A percentile compares a stretch with the other conserved stretches of the same genome.
phyloP scores from a whole-genome alignment of 2,797 vertebrate species.

The Decapterus maruadsi region DNA sequence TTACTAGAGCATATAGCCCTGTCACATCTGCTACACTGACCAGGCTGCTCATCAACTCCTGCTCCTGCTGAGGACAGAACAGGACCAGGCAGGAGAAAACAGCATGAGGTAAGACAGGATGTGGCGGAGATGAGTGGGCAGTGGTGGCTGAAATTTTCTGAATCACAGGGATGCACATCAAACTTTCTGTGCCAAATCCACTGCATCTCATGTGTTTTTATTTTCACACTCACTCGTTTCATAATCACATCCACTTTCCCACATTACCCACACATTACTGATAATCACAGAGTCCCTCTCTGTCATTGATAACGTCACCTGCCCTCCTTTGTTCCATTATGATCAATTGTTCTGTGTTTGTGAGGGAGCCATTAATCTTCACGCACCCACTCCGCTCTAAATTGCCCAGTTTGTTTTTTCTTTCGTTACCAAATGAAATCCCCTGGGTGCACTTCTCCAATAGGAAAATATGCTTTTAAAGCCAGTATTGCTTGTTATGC shows the following conservation, averaged over 20 bases:
- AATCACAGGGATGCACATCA: slow-evolving; percentile 24
- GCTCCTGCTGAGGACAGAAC: slow-evolving; percentile 37
- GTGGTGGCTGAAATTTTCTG: slow-evolving; percentile 39
- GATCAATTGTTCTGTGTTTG: slow-evolving; percentile 73
- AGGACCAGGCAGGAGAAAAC: slow-evolving; percentile 38
- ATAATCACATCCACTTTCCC: slow-evolving; percentile 51
- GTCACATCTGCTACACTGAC: slow-evolving; percentile 65
- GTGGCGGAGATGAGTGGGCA: slow-evolving; percentile 31
- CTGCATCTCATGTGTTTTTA: slow-evolving; percentile 37
- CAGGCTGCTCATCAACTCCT: slow-evolving; percentile 61
- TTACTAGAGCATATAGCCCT: slow-evolving; percentile 53
- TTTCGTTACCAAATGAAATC: slow-evolving; percentile 67
- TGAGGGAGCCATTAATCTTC: slow-evolving; percentile 75
- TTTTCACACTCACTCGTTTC: slow-evolving; percentile 44
- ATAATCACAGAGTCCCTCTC: slow-evolving; percentile 45
- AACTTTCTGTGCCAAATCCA: slow-evolving; percentile 19
- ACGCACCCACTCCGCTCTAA: slow-evolving; percentile 55
- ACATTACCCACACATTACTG: slow-evolving; percentile 36
- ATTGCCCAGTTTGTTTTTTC: slow-evolving; percentile 70
- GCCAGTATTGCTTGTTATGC: slow-evolving; percentile 65
- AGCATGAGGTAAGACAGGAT: slow-evolving; percentile 20
- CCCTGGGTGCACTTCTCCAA: slow-evolving; percentile 58
- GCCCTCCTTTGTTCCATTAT: slow-evolving; percentile 58
- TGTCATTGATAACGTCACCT: slow-evolving; percentile 45
- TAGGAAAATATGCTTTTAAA: slow-evolving; percentile 61